A percentile compares a stretch with the other conserved stretches of the same genome.
Evolutionary conservation across 2,797 vertebrate species (phyloP).

Genomic region (Myotis findleyi): DNA sequence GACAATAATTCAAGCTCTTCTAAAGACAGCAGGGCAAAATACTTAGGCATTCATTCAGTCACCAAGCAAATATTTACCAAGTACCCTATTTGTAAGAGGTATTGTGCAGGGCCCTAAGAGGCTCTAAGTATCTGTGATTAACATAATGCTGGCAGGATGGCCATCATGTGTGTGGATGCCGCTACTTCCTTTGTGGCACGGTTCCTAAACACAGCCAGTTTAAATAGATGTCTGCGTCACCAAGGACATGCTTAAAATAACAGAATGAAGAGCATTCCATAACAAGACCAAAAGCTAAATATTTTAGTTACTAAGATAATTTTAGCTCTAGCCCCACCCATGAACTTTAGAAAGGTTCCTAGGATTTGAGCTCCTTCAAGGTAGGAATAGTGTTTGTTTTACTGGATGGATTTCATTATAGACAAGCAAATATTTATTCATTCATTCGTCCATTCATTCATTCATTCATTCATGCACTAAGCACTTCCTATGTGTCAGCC

Average conservation of each 20-base stretch:
- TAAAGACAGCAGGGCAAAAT: slow-evolving; percentile 13
- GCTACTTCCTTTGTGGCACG: not conserved
- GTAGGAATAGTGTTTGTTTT: not conserved
- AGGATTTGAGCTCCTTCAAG: not conserved
- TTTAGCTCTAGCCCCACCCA: slow-evolving; percentile 35
- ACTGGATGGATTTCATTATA: not conserved
- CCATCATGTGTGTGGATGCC: not conserved
- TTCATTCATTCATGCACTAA: not conserved
- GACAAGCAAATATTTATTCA: not conserved
- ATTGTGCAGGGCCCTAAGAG: not conserved
- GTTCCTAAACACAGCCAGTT: slow-evolving; percentile 34
- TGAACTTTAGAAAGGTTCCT: slow-evolving; percentile 30
- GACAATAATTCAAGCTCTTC: slow-evolving; percentile 46
- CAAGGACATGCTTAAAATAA: slow-evolving; percentile 66
- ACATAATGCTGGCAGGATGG: not conserved
- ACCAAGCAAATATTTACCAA: slow-evolving; percentile 48
- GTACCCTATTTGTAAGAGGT: not conserved
- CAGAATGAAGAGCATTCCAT: slow-evolving; percentile 28
- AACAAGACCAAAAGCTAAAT: slow-evolving; percentile 28
- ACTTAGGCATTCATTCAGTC: slow-evolving; percentile 23
- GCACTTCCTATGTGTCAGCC: not conserved
- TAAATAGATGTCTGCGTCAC: slow-evolving; percentile 54
- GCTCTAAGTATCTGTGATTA: not conserved
- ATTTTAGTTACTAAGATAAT: slow-evolving; percentile 32
- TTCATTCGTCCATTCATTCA: not conserved